Percentiles rank a stretch among this genome's conserved stretches.
Conservation (phyloP, 2,113 vertebrate genomes). For the Pygoscelis adeliae region DNA sequence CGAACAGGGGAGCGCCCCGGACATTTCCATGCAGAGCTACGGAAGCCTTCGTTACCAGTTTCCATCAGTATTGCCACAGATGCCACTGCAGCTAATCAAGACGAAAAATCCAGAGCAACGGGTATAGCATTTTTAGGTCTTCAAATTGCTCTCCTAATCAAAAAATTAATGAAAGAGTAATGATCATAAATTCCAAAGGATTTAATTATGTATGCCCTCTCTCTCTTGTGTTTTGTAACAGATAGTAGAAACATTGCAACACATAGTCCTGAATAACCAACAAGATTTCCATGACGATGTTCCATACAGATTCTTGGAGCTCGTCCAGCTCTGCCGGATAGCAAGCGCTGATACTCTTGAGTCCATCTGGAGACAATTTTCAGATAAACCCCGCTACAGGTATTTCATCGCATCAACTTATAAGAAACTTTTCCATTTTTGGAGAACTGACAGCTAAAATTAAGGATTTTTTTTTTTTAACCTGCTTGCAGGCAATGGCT, state of each 20-base stretch:
- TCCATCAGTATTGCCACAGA: slow-evolving; percentile 29
- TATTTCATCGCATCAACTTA: not conserved
- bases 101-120: slow-evolving; percentile 62
- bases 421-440: not conserved
- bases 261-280: slow-evolving; percentile 74
- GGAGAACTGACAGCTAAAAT: not conserved
- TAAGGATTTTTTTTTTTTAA: not conserved
- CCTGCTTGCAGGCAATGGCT: slow-evolving; percentile 76
- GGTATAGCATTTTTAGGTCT: slow-evolving; percentile 59
- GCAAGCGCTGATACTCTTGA: slow-evolving; percentile 60
- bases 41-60: slow-evolving; percentile 74
- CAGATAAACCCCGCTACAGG: slow-evolving; percentile 41
- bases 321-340: slow-evolving; percentile 76
- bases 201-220: not conserved
- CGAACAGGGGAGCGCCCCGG: not conserved
- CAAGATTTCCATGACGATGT: slow-evolving; percentile 70
- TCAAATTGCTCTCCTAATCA: not conserved
- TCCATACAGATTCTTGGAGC: slow-evolving; percentile 71
- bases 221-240: slow-evolving; percentile 15
- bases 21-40: slow-evolving; percentile 52
- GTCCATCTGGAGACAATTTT: slow-evolving; percentile 72
- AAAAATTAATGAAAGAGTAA: not conserved
- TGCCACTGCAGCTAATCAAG: slow-evolving; percentile 77
- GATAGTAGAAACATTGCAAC: slow-evolving; percentile 78
- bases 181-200: not conserved